A percentile compares a stretch with the other conserved stretches of the same genome.
Conservation (phyloP, 2,888 invertebrate species). For the Thymelicus sylvestris region DNA sequence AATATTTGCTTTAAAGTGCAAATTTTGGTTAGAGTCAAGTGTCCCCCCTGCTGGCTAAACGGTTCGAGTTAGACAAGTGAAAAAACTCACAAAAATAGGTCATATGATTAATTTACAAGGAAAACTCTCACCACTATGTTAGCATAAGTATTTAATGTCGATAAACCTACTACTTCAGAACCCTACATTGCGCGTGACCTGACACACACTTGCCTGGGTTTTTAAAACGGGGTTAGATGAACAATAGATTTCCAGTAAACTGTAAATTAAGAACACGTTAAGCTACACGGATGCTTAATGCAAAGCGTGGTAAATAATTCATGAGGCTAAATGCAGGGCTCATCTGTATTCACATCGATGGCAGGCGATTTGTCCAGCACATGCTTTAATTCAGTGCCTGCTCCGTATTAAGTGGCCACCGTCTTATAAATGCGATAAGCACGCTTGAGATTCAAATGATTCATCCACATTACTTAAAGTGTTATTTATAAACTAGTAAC, state of each 20-base stretch:
- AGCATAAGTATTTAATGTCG: no score
- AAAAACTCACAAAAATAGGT: no score
- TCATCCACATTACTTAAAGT: constrained; percentile 26
- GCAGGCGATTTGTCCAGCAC: constrained; percentile 42
- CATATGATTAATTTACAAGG: no score
- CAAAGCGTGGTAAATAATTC: constrained; percentile 43
- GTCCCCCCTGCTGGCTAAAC: no score
- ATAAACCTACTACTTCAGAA: no score
- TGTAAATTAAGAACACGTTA: constrained; percentile 7
- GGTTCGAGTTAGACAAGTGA: no score
- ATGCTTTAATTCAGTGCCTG: constrained; percentile 33
- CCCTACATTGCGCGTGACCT: no score
- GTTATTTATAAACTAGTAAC: constrained; percentile 20
- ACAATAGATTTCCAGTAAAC: not conserved
- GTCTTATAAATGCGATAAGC: constrained; percentile 36
- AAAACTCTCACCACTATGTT: no score
- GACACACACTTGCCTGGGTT: no score
- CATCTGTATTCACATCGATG: constrained; percentile 41
- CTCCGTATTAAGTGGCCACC: constrained; percentile 33
- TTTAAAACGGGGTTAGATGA: not conserved
- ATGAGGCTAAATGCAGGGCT: constrained; percentile 38
- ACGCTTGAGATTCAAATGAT: constrained; percentile 32
- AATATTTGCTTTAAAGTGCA: no score
- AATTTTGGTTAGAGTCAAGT: no score
- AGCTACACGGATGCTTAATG: constrained; percentile 18